Base-by-base conservation (phyloP, 2,797 vertebrate species). In the Coregonus suidteri region DNA sequence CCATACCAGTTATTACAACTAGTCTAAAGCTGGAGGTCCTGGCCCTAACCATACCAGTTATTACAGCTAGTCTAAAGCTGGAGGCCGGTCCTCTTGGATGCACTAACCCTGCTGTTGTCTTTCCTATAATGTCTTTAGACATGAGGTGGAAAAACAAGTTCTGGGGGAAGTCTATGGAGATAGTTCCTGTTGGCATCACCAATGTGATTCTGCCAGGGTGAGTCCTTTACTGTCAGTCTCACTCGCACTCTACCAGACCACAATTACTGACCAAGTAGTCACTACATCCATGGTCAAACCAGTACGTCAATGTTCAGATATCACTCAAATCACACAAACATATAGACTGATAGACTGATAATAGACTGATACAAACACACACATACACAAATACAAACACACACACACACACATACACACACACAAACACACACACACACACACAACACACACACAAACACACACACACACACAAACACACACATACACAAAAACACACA, bases 91-190 rank as follows among this genome's bases (percentile, higher is more conserved):
- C 62, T 62, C 15, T 3, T 76, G 25, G 11, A 68, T 30, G 74
- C 75, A 34, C 34, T 54, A 54, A 79, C 70, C 52, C 84, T 37
- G 25, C 18, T 14, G 20, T 47, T 51, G 74, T 0, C 0, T 75
- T 54, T 56, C 52, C 62, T 75, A 31, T 81, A 14, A 35, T 73
- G 77, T 52, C 11, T 94, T 88, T 86, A 99, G 98, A 99, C 79
- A 91, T 99, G 82, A 96, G 98, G 85, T 99, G 98, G 95, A 99
- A 98, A 93, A 99, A 99, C 90, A 99, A 99, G 89, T 99, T 99
- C 91, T 99, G 98, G 98, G 98, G 98, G 0, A 99, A 99, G 91
- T 99, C 98, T 37, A 98, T 99, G 97, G 98, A 99, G 93, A 99
- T 99, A 11, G 95, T 99, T 85, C 98, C 98, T 77, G 90, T 99